Evolutionary conservation across 2,113 vertebrate genomes (phyloP).

Genomic region (Lethenteron camtschaticum): DNA sequence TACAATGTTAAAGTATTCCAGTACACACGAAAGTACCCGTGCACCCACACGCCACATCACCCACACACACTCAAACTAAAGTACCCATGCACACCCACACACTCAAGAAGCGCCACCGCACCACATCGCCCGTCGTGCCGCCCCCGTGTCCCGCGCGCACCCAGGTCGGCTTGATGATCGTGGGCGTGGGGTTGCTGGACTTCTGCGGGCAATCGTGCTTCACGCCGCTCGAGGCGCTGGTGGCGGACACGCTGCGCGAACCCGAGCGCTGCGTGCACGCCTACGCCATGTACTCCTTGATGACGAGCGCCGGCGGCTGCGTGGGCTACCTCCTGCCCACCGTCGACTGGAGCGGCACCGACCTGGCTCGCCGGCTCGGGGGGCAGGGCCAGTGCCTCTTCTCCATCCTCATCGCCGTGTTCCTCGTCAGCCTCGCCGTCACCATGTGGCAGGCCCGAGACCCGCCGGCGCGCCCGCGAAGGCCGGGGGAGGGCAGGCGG

Average conservation of each 20-base stretch:
- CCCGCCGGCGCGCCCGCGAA: too few relatives aligned
- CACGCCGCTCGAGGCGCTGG: conserved; percentile 44
- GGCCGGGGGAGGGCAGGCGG: too few relatives aligned
- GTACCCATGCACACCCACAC: not conserved
- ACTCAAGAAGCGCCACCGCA: not conserved
- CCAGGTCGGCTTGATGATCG: conserved; percentile 36
- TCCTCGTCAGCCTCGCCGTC: conserved; percentile 31
- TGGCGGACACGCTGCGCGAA: conserved; percentile 48
- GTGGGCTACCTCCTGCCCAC: conserved; percentile 46
- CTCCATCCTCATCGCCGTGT: conserved; percentile 34
- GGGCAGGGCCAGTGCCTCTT: conserved; percentile 47
- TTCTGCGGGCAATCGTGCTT: conserved; percentile 63
- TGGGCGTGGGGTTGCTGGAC: conserved; percentile 38
- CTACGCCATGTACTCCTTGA: conserved; percentile 47
- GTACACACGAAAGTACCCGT: not conserved
- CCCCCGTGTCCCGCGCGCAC: conserved; percentile 19
- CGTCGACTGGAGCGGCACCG: conserved; percentile 37
- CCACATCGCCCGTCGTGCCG: conserved; percentile 20
- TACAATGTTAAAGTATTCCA: not conserved
- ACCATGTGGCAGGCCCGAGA: conserved; percentile 25
- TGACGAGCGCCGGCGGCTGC: conserved; percentile 56
- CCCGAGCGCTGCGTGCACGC: conserved; percentile 37
- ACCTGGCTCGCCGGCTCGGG: conserved; percentile 30
- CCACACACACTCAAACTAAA: not conserved
- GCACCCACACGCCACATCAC: not conserved